Conservation (phyloP, 2,797 vertebrate genomes). For the Astyanax mexicanus region DNA sequence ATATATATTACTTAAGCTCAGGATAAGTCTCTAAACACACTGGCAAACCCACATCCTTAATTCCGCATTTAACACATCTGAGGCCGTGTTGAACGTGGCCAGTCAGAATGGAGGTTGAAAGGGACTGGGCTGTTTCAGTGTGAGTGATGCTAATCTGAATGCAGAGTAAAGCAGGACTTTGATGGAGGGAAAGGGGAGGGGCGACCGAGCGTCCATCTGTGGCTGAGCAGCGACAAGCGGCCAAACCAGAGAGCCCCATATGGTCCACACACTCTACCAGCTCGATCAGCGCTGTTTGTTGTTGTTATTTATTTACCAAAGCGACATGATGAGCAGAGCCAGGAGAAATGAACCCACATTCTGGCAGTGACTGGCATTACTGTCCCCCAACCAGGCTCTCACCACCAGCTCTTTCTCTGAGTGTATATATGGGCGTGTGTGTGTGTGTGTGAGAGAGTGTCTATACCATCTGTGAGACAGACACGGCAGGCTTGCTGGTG, state of each 20-base stretch:
- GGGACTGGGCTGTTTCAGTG: conserved; percentile 40
- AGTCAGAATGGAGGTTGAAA: conserved; percentile 40
- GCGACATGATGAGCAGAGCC: conserved; percentile 51
- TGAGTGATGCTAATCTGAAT: conserved; percentile 40
- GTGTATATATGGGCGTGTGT: neutral
- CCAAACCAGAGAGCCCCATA: conserved; percentile 68
- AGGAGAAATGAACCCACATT: conserved; percentile 48
- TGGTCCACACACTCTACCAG: conserved; percentile 61
- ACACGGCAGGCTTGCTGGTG: conserved; percentile 59
- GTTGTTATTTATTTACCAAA: conserved; percentile 77
- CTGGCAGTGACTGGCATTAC: conserved; percentile 43
- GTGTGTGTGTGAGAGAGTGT: conserved; percentile 36
- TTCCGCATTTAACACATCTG: conserved; percentile 65
- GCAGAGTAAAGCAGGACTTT: conserved; percentile 40
- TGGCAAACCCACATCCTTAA: neutral
- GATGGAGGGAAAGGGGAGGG: neutral
- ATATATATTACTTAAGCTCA: too few relatives aligned
- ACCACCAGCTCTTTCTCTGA: conserved; percentile 22
- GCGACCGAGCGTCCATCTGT: conserved; percentile 65
- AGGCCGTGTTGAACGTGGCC: conserved; percentile 62
- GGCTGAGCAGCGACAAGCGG: conserved; percentile 48
- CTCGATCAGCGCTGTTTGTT: conserved; percentile 71
- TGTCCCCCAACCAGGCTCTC: conserved; percentile 40
- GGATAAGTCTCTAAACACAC: neutral
- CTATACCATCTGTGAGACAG: conserved; percentile 73